phyloP scores from a whole-genome alignment of 2,888 invertebrate species.

The Drosophila paranaensis region DNA sequence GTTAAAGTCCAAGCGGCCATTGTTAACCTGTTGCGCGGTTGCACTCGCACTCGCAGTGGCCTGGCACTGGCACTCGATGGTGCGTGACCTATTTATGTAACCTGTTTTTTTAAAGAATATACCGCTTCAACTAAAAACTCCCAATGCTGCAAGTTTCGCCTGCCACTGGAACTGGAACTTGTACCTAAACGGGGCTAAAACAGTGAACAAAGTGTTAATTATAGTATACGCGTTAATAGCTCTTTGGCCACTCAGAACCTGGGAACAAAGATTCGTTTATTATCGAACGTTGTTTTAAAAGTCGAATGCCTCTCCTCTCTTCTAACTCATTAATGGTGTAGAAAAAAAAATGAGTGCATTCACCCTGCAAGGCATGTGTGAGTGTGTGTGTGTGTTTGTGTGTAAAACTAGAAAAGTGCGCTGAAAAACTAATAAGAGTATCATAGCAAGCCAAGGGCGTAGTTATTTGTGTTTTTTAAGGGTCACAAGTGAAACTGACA shows the following conservation, averaged over 20 bases:
- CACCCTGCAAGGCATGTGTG: slow-evolving; percentile 68
- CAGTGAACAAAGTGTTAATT: slow-evolving; percentile 70
- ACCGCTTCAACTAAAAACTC: slow-evolving; percentile 57
- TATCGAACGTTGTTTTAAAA: slow-evolving; percentile 47
- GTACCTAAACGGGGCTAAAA: slow-evolving; percentile 16
- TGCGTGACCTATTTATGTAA: slow-evolving; percentile 83
- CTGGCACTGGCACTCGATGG: slow-evolving; percentile 59
- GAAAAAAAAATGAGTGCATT: slow-evolving; percentile 77
- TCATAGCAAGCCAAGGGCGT: slow-evolving; percentile 49
- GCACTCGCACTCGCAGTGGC: slow-evolving; percentile 32
- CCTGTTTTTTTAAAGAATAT: slow-evolving; percentile 77
- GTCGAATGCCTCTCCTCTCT: slow-evolving; percentile 24
- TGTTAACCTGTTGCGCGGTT: slow-evolving; percentile 72
- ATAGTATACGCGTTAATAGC: slow-evolving; percentile 32
- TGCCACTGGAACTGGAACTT: slow-evolving; percentile 21
- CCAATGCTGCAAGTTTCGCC: slow-evolving; percentile 66
- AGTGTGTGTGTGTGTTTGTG: slow-evolving; percentile 37
- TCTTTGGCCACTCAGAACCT: slow-evolving; percentile 10
- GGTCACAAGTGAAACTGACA: slow-evolving; percentile 62
- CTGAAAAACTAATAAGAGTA: slow-evolving; percentile 56
- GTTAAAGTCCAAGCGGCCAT: slow-evolving; percentile 33
- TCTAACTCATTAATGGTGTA: slow-evolving; percentile 25
- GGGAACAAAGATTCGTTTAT: slow-evolving; percentile 35
- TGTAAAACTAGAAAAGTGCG: slow-evolving; percentile 57
- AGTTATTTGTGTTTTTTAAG: slow-evolving; percentile 43